Evolutionary conservation across 2,113 vertebrate genomes (phyloP).

Genomic region (Saguinus midas): DNA sequence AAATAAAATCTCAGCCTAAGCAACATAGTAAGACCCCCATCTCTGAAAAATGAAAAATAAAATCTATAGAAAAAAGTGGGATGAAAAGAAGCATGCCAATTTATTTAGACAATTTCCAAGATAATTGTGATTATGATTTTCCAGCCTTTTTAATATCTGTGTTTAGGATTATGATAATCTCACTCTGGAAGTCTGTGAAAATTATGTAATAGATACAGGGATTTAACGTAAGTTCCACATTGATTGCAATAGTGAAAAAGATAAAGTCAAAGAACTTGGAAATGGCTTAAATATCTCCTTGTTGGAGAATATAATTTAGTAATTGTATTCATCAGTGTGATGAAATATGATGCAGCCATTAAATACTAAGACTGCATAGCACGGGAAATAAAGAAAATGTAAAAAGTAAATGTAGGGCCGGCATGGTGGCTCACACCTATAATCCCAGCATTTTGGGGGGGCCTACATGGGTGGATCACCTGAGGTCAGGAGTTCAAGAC

Average conservation of each 20-base stretch:
- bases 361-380: not conserved
- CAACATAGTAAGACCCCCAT: too few relatives aligned
- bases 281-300: not conserved
- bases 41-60: too few relatives aligned
- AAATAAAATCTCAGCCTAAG: not conserved
- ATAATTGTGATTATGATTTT: constrained; percentile 17
- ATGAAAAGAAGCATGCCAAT: not conserved
- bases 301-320: not conserved
- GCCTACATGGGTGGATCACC: too few relatives aligned
- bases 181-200: not conserved
- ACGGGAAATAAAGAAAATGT: not conserved
- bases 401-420: not conserved
- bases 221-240: not conserved
- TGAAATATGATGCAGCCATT: not conserved
- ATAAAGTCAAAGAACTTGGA: not conserved
- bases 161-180: not conserved
- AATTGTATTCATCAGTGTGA: not conserved
- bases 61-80: not conserved
- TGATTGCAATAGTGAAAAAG: not conserved
- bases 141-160: not conserved
- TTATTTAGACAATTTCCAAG: constrained; percentile 9
- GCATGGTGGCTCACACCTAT: too few relatives aligned
- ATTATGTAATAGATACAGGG: not conserved
- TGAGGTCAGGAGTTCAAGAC: too few relatives aligned
- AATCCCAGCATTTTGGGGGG: too few relatives aligned